Conservation (phyloP, 1,140 invertebrate species). For the Cyclargus thomasi region DNA sequence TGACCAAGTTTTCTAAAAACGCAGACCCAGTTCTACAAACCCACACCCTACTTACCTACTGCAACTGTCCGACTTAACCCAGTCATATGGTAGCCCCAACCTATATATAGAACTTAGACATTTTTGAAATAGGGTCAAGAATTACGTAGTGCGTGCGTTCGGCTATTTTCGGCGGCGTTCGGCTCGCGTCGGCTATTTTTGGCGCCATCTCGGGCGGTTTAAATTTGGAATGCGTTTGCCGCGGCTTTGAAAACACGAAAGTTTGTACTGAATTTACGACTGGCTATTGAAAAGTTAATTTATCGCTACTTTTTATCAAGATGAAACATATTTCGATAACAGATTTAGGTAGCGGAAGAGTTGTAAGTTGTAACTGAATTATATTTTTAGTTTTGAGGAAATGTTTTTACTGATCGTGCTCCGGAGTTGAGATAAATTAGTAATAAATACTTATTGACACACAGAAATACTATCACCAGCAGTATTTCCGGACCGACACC, state of each 20-base stretch:
- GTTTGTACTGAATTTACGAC: neutral
- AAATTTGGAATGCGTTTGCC: conserved; percentile 54
- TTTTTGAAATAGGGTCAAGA: conserved; percentile 69
- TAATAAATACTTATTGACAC: neutral
- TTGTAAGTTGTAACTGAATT: neutral
- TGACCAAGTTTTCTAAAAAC: neutral
- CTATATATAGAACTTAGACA: conserved; percentile 56
- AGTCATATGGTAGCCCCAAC: conserved; percentile 20
- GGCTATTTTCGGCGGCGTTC: conserved; percentile 48
- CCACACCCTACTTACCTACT: neutral
- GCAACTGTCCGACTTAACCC: conserved; percentile 11
- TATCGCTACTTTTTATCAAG: neutral
- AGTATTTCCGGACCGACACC: no score
- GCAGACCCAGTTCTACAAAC: neutral
- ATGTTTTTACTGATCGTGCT: neutral
- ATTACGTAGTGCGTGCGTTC: conserved; percentile 57
- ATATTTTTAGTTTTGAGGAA: neutral
- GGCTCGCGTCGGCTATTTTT: conserved; percentile 48
- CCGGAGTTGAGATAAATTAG: neutral
- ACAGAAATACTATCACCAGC: no score
- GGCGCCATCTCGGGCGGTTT: conserved; percentile 38
- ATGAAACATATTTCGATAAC: neutral
- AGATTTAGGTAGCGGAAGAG: neutral
- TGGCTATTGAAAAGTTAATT: neutral
- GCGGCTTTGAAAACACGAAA: conserved; percentile 22